phyloP scores from a whole-genome alignment of 30 jellyfish, hydroid and myxozoan species.

The Pseudorhiza aurosa region DNA sequence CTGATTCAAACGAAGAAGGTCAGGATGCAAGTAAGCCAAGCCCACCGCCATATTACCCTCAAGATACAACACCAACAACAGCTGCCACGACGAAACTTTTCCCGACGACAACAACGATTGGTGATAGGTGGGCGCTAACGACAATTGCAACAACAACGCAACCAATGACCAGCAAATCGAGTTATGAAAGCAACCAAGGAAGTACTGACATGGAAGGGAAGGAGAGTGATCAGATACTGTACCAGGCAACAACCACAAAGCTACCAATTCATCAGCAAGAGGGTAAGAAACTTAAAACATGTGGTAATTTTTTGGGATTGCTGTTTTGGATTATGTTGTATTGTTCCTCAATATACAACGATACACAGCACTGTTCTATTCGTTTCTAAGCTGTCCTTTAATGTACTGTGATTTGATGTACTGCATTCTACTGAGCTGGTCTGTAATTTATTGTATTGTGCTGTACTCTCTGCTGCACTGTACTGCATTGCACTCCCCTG shows the following conservation, averaged over 20 bases:
- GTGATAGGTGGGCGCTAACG: constrained; percentile 6
- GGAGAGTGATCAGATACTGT: constrained; percentile 14
- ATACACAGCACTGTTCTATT: too few species aligned
- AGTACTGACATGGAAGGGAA: constrained; percentile 54
- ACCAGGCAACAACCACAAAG: constrained; percentile 31
- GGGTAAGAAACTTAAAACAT: neutral
- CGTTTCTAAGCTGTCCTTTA: neutral
- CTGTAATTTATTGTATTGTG: neutral
- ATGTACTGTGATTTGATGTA: neutral
- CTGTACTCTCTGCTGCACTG: neutral
- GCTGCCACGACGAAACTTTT: neutral
- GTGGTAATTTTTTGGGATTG: too few species aligned
- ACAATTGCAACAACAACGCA: constrained; percentile 2
- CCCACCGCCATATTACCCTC: constrained; percentile 54
- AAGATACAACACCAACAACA: constrained; percentile 39
- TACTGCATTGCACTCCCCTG: neutral
- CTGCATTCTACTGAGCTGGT: neutral
- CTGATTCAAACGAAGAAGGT: neutral
- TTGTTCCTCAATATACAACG: too few species aligned
- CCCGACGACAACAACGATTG: constrained; percentile 10
- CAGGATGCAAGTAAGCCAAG: neutral
- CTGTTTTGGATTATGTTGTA: too few species aligned
- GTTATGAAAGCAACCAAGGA: constrained; percentile 7
- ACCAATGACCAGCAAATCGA: neutral
- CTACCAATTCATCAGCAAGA: constrained; percentile 26